Conservation (phyloP, 2,113 vertebrate genomes). For the Rafetus swinhoei region DNA sequence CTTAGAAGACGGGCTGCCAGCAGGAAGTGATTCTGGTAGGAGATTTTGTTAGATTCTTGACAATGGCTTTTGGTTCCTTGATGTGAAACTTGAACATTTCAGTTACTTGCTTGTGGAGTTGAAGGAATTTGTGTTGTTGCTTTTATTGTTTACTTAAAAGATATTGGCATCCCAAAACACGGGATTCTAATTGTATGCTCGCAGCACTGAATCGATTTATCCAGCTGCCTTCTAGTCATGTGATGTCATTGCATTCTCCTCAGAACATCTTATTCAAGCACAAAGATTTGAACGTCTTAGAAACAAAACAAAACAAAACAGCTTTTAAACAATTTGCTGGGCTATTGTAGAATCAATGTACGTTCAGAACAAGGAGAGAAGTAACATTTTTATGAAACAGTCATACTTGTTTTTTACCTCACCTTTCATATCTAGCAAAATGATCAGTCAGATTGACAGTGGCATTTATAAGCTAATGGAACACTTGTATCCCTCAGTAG, state of each 20-base stretch:
- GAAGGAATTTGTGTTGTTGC: fast-evolving
- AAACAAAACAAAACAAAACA: background rate
- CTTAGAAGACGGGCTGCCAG: background rate
- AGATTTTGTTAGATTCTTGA: slow-evolving; percentile 1
- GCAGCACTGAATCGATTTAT: background rate
- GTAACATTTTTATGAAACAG: slow-evolving; percentile 6
- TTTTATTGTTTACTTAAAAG: background rate
- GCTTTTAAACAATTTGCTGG: background rate
- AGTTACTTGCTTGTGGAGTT: background rate
- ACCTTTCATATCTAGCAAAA: slow-evolving; percentile 13
- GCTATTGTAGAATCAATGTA: background rate
- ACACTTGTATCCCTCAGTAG: slow-evolving; percentile 8
- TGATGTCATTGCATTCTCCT: background rate
- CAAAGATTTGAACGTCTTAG: background rate
- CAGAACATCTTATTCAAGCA: background rate
- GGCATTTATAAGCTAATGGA: slow-evolving; percentile 35
- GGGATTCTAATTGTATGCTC: slow-evolving; percentile 29
- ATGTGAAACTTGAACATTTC: background rate
- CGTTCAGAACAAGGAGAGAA: background rate
- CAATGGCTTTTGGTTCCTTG: background rate
- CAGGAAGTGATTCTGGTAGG: background rate
- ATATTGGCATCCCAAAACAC: background rate
- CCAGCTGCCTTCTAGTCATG: slow-evolving; percentile 4
- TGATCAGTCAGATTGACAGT: background rate
- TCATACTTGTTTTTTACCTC: slow-evolving; percentile 17